phyloP scores from a whole-genome alignment of 2,113 vertebrate species.

The Archilochus colubris region DNA sequence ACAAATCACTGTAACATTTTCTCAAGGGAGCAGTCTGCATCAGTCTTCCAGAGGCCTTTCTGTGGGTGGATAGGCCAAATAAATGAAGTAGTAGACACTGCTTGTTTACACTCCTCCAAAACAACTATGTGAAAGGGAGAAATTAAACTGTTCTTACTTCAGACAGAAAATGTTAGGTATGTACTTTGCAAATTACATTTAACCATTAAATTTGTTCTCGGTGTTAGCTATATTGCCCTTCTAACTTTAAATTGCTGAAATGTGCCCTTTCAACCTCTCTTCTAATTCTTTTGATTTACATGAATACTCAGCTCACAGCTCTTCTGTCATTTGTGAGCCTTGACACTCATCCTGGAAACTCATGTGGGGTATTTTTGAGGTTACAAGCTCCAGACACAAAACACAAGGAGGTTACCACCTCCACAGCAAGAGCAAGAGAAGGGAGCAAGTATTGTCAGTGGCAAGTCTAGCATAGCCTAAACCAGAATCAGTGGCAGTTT shows the following conservation, averaged over 20 bases:
- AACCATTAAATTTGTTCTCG: neutral
- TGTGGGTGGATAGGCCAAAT: neutral
- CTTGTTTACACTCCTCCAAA: neutral
- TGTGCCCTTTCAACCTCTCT: neutral
- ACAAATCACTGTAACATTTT: neutral
- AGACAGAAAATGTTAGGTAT: neutral
- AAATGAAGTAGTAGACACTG: neutral
- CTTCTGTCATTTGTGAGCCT: neutral
- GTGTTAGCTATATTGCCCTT: neutral
- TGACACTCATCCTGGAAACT: neutral
- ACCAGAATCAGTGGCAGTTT: neutral
- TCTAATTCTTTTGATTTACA: neutral
- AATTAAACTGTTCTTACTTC: neutral
- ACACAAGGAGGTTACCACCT: neutral
- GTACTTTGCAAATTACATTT: neutral
- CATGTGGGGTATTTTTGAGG: neutral
- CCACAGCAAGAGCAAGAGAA: neutral
- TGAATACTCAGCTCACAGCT: neutral
- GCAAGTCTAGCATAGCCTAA: neutral
- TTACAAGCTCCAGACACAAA: neutral
- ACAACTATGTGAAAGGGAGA: fast-evolving
- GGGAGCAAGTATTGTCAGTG: neutral
- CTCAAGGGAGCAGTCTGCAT: neutral
- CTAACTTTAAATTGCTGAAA: neutral
- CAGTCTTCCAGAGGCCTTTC: neutral